Evolutionary conservation across 2,888 invertebrate genomes (phyloP), one percentile per base, ranked within the genome.

Genomic region (Sipha maydis): DNA sequence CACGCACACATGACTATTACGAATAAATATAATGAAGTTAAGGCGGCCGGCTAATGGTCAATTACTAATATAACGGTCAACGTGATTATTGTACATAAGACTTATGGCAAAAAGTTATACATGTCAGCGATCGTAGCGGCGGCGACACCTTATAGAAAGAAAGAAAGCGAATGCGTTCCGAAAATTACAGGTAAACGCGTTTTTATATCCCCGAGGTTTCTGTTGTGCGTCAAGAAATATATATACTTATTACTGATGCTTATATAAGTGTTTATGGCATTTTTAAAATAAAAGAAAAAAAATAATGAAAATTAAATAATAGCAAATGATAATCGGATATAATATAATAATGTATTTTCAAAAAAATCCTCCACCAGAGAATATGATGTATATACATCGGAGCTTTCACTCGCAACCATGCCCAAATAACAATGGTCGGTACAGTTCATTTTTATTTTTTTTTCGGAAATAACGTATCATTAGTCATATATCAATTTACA

Each of bases 121-220:
- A 31, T 41, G 56, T 38, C 75, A 28, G 31, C 69, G 28, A 69
- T 25, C 69, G 28, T 61, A n/a, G 83, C 83, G 83, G 75, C 75
- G 73, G 38, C 78, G 56, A 31, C 73, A 83, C 54, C 38, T 56
- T n/a, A 83, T 38, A 83, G 83, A 54, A 85, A 85, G 77, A 85
- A 85, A 85, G 85, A 85, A 85, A 85, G 85, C 85, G 85, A 77
- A 85, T 77, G 67, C 67, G 85, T 76, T 85, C 85, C 67, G 54
- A 77, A 85, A 85, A 85, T 85, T 85, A 85, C 48, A 67, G 21
- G 56, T 75, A 75, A 83, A 83, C 83, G 75, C 83, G 83, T 83
- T 83, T 54, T 75, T 34, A 73, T 73, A n/a, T 54, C 83, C 75
- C 56, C 83, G 56, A 56, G 75, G 75, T 38, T 61, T 9, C 34